Conservation (phyloP, 1,140 invertebrate species). For the Drosophila eugracilis region DNA sequence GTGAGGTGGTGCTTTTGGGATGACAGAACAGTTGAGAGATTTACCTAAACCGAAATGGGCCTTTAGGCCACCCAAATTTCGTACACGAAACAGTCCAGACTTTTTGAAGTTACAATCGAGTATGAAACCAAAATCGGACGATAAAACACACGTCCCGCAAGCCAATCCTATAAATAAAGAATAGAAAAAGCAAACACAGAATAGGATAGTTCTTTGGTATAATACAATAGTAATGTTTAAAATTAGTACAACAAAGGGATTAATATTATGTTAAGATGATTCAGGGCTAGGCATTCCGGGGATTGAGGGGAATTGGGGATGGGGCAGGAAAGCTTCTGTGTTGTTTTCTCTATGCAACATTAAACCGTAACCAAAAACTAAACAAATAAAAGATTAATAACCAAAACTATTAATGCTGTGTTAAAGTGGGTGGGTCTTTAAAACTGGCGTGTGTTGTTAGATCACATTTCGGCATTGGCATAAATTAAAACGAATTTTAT, state of each 20-base stretch:
- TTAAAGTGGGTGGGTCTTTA: constrained; percentile 14
- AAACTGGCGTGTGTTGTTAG: constrained; percentile 3
- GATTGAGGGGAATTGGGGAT: not conserved
- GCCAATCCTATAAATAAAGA: constrained; percentile 86
- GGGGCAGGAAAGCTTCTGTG: constrained; percentile 42
- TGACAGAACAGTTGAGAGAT: constrained; percentile 48
- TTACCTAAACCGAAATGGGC: constrained; percentile 94
- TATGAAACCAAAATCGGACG: constrained; percentile 94
- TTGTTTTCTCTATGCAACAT: constrained; percentile 50
- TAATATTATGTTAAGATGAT: constrained; percentile 4
- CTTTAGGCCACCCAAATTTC: constrained; percentile 95
- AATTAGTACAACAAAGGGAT: constrained; percentile 44
- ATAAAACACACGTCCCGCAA: constrained; percentile 91
- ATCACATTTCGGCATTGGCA: constrained; percentile 9
- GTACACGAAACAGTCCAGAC: constrained; percentile 93
- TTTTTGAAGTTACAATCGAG: constrained; percentile 96
- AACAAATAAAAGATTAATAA: not conserved
- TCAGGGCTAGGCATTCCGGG: not conserved
- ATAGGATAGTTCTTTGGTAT: constrained; percentile 71
- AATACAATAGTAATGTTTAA: constrained; percentile 53
- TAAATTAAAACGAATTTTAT: constrained; percentile 24
- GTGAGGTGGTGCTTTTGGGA: not conserved
- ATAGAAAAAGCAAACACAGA: constrained; percentile 79
- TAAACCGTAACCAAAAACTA: constrained; percentile 20
- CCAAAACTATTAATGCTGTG: constrained; percentile 19